A percentile compares a stretch with the other conserved stretches of the same genome.
Evolutionary conservation across 1,140 invertebrate genomes (phyloP).

Genomic region (Drosophila sulfurigaster): DNA sequence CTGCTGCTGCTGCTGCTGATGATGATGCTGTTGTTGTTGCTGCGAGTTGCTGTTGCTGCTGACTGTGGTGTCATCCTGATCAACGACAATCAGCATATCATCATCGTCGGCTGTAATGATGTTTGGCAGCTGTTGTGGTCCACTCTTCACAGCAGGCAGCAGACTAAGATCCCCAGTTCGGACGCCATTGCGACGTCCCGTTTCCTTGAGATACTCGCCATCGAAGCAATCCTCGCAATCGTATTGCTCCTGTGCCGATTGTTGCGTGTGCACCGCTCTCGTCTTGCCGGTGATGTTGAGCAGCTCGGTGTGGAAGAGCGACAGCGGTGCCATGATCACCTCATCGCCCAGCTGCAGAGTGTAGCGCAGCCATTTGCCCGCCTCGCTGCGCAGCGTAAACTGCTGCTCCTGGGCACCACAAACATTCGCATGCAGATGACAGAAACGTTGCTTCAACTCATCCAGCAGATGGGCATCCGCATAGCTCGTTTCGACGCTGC

Average conservation of each 20-base stretch:
- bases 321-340: conserved; percentile 95
- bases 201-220: conserved; percentile 95
- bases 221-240: conserved; percentile 97
- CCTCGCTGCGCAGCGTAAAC: conserved; percentile 71
- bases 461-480: conserved; percentile 91
- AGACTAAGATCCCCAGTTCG: conserved; percentile 86
- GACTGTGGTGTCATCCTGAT: conserved; percentile 87
- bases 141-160: conserved; percentile 4
- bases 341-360: conserved; percentile 96
- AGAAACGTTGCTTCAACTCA: conserved; percentile 95
- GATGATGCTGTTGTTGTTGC: not conserved
- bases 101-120: conserved; percentile 87
- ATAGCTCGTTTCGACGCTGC: conserved; percentile 88
- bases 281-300: conserved; percentile 91
- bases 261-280: conserved; percentile 88
- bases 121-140: conserved; percentile 48
- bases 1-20: conserved; percentile 4
- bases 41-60: conserved; percentile 49
- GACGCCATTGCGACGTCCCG: conserved; percentile 88
- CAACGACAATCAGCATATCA: conserved; percentile 93
- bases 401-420: conserved; percentile 82
- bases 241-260: conserved; percentile 90
- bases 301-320: conserved; percentile 95
- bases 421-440: conserved; percentile 92
- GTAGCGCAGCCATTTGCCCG: conserved; percentile 87